phyloP scores from a whole-genome alignment of 2,113 vertebrate genomes.

The Tursiops truncatus region DNA sequence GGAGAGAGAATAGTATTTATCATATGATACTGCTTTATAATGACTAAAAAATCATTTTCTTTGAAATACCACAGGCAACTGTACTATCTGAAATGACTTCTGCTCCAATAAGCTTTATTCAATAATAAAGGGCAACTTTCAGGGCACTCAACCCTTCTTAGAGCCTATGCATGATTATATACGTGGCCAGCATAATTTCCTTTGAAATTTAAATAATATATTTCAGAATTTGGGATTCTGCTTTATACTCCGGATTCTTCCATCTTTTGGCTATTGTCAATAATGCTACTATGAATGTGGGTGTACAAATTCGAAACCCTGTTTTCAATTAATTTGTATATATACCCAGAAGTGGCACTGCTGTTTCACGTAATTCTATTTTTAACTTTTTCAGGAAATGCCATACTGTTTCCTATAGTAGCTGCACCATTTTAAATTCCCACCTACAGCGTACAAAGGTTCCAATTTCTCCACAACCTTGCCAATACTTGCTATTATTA shows the following conservation, averaged over 20 bases:
- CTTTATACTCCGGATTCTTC: not conserved
- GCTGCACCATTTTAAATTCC: not conserved
- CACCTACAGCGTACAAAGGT: not conserved
- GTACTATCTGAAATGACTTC: constrained; percentile 10
- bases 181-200: constrained; percentile 25
- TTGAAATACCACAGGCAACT: not conserved
- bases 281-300: not conserved
- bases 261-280: not conserved
- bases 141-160: not conserved
- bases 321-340: not conserved
- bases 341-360: not conserved
- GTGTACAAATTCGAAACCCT: not conserved
- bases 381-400: not conserved
- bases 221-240: constrained; percentile 39
- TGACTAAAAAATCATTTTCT: constrained; percentile 42
- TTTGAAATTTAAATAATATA: constrained; percentile 58
- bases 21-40: constrained; percentile 13
- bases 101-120: constrained; percentile 23
- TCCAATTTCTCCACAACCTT: not conserved
- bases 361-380: not conserved
- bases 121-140: constrained; percentile 35
- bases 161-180: not conserved
- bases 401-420: not conserved
- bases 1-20: not conserved
- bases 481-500: not conserved